Percentiles rank a stretch among this genome's conserved stretches.
phyloP scores from a whole-genome alignment of 2,888 invertebrate genomes.

The Venustoraphidia nigricollis region DNA sequence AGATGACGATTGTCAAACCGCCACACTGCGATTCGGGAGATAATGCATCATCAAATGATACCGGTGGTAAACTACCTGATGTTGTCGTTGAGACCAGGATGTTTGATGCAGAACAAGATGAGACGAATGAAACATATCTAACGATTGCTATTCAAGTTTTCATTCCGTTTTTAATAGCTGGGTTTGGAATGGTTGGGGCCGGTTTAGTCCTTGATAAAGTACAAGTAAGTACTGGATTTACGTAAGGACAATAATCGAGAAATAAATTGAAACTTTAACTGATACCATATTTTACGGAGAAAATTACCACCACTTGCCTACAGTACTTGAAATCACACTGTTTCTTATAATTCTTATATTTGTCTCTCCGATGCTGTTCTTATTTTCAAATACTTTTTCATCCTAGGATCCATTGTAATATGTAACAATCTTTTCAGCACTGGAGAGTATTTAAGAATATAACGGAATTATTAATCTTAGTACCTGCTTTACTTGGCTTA shows the following conservation, averaged over 20 bases:
- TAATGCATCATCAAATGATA: too few species aligned
- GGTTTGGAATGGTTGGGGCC: constrained; percentile 64
- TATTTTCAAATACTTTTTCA: neutral
- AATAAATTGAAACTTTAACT: neutral
- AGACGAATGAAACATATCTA: constrained; percentile 37
- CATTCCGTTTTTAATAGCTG: constrained; percentile 58
- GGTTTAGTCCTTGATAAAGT: constrained; percentile 58
- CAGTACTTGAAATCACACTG: neutral
- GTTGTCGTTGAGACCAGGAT: constrained; percentile 35
- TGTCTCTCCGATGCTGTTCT: neutral
- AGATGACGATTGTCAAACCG: too few species aligned
- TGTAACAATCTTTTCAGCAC: constrained; percentile 31
- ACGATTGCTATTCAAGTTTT: constrained; percentile 50
- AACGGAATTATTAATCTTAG: constrained; percentile 56
- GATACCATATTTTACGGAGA: neutral
- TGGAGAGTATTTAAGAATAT: constrained; percentile 56
- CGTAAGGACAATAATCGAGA: neutral
- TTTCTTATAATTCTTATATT: neutral
- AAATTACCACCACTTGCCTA: neutral
- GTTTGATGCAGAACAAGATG: constrained; percentile 23
- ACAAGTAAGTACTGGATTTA: constrained; percentile 32
- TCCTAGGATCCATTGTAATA: neutral
- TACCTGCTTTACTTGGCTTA: constrained; percentile 60
- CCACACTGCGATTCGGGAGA: too few species aligned
- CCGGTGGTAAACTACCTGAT: constrained; percentile 31